These are phyloP conservation scores for Hucho hucho DNA, from an alignment of 2,113 vertebrate genomes.

Conservation along the genomic window DNA sequence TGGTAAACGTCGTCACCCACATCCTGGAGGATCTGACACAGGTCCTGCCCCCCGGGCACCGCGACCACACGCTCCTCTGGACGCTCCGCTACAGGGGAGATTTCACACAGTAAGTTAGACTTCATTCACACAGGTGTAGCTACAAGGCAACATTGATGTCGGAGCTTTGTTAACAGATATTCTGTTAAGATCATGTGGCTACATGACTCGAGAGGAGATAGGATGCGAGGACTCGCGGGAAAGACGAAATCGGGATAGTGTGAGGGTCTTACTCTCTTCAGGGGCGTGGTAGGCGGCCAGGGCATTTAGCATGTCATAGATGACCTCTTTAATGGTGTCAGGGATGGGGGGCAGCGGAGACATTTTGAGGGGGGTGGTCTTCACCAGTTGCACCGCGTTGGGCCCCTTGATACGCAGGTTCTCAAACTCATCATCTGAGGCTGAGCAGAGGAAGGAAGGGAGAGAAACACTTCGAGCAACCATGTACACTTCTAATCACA, in stretches of 20 bases:
- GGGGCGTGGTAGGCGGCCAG: conserved; percentile 92
- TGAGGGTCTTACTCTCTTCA: conserved; percentile 80
- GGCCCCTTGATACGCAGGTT: conserved; percentile 93
- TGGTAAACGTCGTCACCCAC: conserved; percentile 92
- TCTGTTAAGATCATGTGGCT: too few relatives aligned
- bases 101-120: neutral
- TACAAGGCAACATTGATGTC: neutral
- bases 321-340: conserved; percentile 90
- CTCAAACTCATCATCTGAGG: conserved; percentile 93
- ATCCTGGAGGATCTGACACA: conserved; percentile 90
- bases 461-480: neutral
- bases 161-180: too few relatives aligned
- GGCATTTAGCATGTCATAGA: conserved; percentile 94
- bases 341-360: conserved; percentile 86
- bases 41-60: conserved; percentile 81
- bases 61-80: conserved; percentile 77
- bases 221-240: neutral
- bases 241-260: neutral
- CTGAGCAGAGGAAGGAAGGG: conserved; percentile 55
- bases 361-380: conserved; percentile 91
- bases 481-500: too few relatives aligned
- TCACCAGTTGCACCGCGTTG: conserved; percentile 90
- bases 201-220: too few relatives aligned
- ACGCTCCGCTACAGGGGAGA: conserved; percentile 74
- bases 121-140: neutral